Evolutionary conservation across 2,888 invertebrate genomes (phyloP).

Genomic region (Papilio gigon): DNA sequence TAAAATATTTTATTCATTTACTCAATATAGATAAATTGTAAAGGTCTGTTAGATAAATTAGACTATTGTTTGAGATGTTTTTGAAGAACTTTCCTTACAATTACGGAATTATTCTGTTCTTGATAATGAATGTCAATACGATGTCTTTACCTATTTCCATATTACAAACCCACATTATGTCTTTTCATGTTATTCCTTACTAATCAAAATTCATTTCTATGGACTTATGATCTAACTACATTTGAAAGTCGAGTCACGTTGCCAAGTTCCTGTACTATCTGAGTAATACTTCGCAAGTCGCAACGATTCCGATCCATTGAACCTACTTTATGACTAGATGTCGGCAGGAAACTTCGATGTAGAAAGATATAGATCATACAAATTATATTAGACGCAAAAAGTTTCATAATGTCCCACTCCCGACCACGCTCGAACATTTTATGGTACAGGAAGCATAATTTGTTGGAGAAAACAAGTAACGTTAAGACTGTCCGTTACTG

Average conservation of each 20-base stretch:
- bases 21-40: too few relatives aligned
- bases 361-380: constrained; percentile 19
- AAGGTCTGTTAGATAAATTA: too few relatives aligned
- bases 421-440: not conserved
- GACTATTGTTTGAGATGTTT: too few relatives aligned
- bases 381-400: constrained; percentile 33
- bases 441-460: constrained; percentile 7
- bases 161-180: not conserved
- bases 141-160: too few relatives aligned
- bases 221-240: constrained; percentile 5
- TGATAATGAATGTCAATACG: too few relatives aligned
- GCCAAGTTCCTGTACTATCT: constrained; percentile 27
- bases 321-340: constrained; percentile 21
- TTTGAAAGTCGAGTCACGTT: constrained; percentile 24
- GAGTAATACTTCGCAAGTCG: constrained; percentile 21
- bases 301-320: constrained; percentile 33
- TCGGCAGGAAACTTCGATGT: constrained; percentile 13
- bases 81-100: too few relatives aligned
- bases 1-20: too few relatives aligned
- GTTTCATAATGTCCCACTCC: constrained; percentile 16
- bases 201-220: not conserved
- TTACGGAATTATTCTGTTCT: too few relatives aligned
- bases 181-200: not conserved
- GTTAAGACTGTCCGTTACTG: too few relatives aligned
- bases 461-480: not conserved